A percentile compares a stretch with the other conserved stretches of the same genome.
phyloP scores from a whole-genome alignment of 1,140 invertebrate genomes.

The Calephelis virginiensis region DNA sequence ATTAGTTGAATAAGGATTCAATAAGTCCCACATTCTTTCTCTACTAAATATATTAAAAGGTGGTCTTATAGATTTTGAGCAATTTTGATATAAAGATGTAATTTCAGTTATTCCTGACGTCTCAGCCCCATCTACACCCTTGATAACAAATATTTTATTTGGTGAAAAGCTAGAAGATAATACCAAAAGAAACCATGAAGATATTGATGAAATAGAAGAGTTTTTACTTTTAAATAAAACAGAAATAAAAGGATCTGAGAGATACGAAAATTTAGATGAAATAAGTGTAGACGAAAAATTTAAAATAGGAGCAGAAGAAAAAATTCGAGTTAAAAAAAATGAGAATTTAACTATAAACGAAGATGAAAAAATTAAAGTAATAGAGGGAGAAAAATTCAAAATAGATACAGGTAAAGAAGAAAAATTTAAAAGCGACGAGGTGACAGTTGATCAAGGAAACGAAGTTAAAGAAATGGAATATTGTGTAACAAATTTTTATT shows the following conservation, averaged over 20 bases:
- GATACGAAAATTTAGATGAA: conserved; percentile 21
- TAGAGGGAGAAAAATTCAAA: background rate
- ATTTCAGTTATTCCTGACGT: conserved; percentile 38
- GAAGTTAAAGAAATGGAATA: conserved; percentile 51
- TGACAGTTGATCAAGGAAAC: conserved; percentile 8
- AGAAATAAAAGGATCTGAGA: conserved; percentile 7
- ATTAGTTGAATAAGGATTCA: too few species aligned
- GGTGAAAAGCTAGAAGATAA: conserved; percentile 42
- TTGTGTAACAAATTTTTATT: conserved; percentile 45
- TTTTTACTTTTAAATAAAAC: conserved; percentile 32
- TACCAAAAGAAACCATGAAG: conserved; percentile 23
- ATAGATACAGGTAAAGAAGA: conserved; percentile 5
- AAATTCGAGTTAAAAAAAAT: background rate
- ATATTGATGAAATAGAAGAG: conserved; percentile 46
- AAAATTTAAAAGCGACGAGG: conserved; percentile 21
- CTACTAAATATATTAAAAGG: too few species aligned
- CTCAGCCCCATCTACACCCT: conserved; percentile 47
- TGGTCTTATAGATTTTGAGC: background rate
- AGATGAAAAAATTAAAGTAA: too few species aligned
- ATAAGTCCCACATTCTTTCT: too few species aligned
- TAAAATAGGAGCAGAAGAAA: background rate
- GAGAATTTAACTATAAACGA: background rate
- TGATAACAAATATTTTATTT: conserved; percentile 60
- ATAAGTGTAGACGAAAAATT: conserved; percentile 21
- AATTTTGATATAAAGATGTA: background rate